These are phyloP conservation scores for Somateria mollissima DNA, from an alignment of 2,797 vertebrate species.

Conservation along the genomic window DNA sequence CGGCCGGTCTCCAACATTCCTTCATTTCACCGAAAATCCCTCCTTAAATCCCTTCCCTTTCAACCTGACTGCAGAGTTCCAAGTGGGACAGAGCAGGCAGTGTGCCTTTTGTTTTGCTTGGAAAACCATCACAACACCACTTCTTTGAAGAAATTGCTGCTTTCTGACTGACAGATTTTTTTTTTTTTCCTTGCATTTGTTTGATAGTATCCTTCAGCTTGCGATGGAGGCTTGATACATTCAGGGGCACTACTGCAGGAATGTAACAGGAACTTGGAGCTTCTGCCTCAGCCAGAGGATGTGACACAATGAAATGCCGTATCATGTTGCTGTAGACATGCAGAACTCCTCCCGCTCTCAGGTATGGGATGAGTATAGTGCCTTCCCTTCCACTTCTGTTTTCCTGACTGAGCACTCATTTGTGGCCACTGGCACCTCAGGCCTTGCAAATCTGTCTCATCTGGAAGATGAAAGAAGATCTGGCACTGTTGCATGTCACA, in stretches of 20 bases:
- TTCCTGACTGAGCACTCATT: neutral
- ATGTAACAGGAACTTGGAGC: neutral
- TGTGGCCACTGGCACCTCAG: neutral
- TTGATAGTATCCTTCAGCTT: neutral
- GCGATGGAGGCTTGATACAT: neutral
- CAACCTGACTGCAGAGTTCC: neutral
- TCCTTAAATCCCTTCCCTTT: slow-evolving; percentile 32
- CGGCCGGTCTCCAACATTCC: slow-evolving; percentile 12
- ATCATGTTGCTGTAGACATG: neutral
- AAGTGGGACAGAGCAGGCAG: neutral
- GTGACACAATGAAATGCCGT: neutral
- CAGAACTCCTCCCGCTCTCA: neutral
- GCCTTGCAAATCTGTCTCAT: neutral
- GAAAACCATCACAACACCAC: neutral
- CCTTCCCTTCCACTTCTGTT: neutral
- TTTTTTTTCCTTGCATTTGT: neutral
- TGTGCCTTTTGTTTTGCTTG: neutral
- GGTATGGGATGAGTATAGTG: neutral
- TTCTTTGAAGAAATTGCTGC: neutral
- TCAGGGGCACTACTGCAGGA: neutral
- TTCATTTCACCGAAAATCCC: slow-evolving; percentile 17
- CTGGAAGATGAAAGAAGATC: neutral
- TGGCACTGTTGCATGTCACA: neutral
- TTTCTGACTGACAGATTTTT: neutral
- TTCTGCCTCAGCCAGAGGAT: neutral